Percentiles rank a stretch among this genome's conserved stretches.
These are phyloP conservation scores for Chelmon rostratus DNA, from an alignment of 2,797 vertebrate species.

Conservation along the genomic window DNA sequence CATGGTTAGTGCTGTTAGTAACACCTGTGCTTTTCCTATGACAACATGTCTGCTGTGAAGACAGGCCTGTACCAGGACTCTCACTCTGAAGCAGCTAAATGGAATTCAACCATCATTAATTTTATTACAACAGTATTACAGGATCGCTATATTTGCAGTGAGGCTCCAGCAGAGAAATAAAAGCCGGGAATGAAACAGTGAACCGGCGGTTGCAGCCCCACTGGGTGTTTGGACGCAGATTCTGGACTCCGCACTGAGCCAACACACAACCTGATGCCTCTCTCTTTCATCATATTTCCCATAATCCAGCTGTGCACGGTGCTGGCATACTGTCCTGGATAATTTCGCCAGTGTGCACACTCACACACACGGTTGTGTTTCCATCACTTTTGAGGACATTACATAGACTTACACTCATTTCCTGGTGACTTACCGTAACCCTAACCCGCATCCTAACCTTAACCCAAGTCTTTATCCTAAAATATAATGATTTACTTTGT, in stretches of 20 bases:
- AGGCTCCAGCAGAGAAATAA: conserved; percentile 6
- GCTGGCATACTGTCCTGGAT: not conserved
- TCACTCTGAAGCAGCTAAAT: conserved; percentile 7
- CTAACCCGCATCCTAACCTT: too few relatives aligned
- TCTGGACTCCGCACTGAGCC: conserved; percentile 15
- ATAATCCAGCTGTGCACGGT: conserved; percentile 21
- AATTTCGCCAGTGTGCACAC: not conserved
- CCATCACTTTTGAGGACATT: too few relatives aligned
- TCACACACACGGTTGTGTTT: not conserved
- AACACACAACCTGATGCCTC: conserved; percentile 59
- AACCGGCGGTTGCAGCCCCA: not conserved
- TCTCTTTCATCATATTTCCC: conserved; percentile 34
- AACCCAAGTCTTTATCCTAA: too few relatives aligned
- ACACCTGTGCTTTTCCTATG: too few relatives aligned
- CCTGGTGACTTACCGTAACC: too few relatives aligned
- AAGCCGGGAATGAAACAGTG: not conserved
- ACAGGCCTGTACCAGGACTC: not conserved
- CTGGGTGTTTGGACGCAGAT: conserved; percentile 3
- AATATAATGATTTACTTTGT: too few relatives aligned
- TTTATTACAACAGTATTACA: conserved; percentile 8
- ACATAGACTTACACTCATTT: too few relatives aligned
- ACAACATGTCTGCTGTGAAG: not conserved
- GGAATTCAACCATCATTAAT: conserved; percentile 23
- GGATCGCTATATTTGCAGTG: not conserved
- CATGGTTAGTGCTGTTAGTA: not conserved